A percentile compares a stretch with the other conserved stretches of the same genome.
Evolutionary conservation across 2,113 vertebrate species (phyloP).

Genomic region (Polyodon spathula): DNA sequence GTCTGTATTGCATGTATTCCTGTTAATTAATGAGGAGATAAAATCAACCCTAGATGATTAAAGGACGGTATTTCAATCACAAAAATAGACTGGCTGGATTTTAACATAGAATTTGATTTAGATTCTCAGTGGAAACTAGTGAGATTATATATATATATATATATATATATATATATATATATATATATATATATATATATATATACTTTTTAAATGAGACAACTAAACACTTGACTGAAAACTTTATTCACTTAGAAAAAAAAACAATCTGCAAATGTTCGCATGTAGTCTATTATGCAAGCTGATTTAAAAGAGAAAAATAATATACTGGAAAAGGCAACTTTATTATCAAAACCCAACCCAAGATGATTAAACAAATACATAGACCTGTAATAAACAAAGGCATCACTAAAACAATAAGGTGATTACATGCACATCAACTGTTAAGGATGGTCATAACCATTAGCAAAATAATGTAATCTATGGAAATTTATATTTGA

Average conservation of each 20-base stretch:
- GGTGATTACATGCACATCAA: conserved; percentile 7
- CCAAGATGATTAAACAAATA: conserved; percentile 33
- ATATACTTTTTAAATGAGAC: not conserved
- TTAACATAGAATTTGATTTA: no score
- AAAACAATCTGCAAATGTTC: conserved; percentile 32
- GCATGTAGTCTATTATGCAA: conserved; percentile 66
- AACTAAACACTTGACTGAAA: conserved; percentile 46
- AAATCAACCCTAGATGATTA: no score
- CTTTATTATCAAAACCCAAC: conserved; percentile 67
- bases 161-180: no score
- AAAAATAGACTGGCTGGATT: no score
- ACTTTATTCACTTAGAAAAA: conserved; percentile 36
- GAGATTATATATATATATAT: no score
- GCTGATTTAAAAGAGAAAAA: conserved; percentile 43
- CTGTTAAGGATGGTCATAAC: conserved; percentile 38
- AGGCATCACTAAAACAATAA: not conserved
- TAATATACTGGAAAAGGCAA: conserved; percentile 56
- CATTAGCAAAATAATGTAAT: conserved; percentile 1
- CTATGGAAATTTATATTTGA: not conserved
- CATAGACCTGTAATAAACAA: conserved; percentile 25
- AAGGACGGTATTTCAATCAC: no score
- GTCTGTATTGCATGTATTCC: no score
- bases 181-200: not conserved
- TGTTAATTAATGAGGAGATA: no score
- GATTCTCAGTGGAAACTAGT: no score